Evolutionary conservation across 1,140 invertebrate species (phyloP).

Genomic region (Stegodyphus mimosarum): DNA sequence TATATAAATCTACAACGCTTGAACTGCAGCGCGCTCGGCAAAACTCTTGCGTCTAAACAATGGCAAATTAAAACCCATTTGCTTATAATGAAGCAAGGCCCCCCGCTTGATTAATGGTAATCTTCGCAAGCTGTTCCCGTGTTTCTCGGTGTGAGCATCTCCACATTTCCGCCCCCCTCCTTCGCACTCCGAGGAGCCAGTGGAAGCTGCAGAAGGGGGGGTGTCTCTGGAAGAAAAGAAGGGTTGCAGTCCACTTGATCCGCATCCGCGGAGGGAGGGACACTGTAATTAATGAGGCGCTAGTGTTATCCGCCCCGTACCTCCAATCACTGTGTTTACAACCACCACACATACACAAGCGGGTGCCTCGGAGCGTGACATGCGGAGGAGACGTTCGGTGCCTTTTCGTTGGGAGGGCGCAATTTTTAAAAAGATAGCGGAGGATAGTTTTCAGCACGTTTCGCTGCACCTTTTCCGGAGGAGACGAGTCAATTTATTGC

Average conservation of each 20-base stretch:
- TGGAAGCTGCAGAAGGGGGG: not conserved
- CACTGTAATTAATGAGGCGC: slow-evolving; percentile 57
- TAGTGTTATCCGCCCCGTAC: slow-evolving; percentile 52
- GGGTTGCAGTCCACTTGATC: slow-evolving; percentile 42
- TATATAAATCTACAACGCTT: slow-evolving; percentile 61
- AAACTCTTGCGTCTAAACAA: slow-evolving; percentile 60
- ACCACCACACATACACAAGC: slow-evolving; percentile 32
- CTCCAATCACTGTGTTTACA: slow-evolving; percentile 62
- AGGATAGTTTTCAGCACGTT: slow-evolving; percentile 45
- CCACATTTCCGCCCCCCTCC: not conserved
- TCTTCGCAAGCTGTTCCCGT: slow-evolving; percentile 56
- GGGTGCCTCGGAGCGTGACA: slow-evolving; percentile 43
- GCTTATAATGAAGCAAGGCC: slow-evolving; percentile 60
- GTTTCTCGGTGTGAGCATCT: slow-evolving; percentile 44
- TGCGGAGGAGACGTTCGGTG: not conserved
- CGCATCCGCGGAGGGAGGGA: slow-evolving; percentile 16
- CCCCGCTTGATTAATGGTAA: slow-evolving; percentile 61
- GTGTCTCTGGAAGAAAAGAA: slow-evolving; percentile 29
- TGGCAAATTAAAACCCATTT: slow-evolving; percentile 63
- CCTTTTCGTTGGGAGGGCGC: slow-evolving; percentile 28
- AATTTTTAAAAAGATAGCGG: slow-evolving; percentile 20
- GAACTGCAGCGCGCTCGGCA: slow-evolving; percentile 46
- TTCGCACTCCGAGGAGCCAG: not conserved
- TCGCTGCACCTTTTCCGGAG: slow-evolving; percentile 45
- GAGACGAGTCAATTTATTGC: slow-evolving; percentile 49